A percentile compares a stretch with the other conserved stretches of the same genome.
phyloP scores from a whole-genome alignment of 2,113 vertebrate genomes.

The Cathartes aura region DNA sequence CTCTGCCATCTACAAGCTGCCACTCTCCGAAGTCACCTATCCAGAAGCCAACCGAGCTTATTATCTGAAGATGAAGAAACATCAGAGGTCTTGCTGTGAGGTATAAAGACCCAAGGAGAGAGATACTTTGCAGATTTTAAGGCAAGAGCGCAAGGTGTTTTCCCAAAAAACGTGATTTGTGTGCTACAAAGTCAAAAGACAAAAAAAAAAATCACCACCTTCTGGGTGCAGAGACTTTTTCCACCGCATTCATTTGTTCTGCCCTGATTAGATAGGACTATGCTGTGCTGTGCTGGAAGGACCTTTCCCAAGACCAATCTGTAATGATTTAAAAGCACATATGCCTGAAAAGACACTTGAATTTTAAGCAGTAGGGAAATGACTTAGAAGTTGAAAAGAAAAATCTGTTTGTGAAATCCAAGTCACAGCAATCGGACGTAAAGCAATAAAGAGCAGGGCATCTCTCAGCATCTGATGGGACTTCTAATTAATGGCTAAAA shows the following conservation, averaged over 20 bases:
- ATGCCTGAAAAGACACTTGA: neutral
- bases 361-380: neutral
- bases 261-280: neutral
- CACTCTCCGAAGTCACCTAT: conserved; percentile 88
- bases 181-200: neutral
- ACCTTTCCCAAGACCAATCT: neutral
- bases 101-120: neutral
- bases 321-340: neutral
- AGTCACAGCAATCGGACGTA: rapidly evolving
- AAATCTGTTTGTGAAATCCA: neutral
- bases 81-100: conserved; percentile 33
- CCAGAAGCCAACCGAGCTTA: conserved; percentile 91
- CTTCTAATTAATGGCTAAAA: neutral
- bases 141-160: neutral
- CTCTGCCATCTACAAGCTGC: conserved; percentile 85
- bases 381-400: neutral
- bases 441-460: neutral
- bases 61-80: conserved; percentile 68
- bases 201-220: neutral
- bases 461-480: neutral
- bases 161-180: neutral
- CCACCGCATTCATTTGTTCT: neutral
- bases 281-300: neutral
- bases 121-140: neutral
- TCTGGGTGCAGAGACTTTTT: neutral